These are phyloP conservation scores for Xanthorhoe spadicearia DNA, from an alignment of 2,888 invertebrate genomes.

Conservation along the genomic window DNA sequence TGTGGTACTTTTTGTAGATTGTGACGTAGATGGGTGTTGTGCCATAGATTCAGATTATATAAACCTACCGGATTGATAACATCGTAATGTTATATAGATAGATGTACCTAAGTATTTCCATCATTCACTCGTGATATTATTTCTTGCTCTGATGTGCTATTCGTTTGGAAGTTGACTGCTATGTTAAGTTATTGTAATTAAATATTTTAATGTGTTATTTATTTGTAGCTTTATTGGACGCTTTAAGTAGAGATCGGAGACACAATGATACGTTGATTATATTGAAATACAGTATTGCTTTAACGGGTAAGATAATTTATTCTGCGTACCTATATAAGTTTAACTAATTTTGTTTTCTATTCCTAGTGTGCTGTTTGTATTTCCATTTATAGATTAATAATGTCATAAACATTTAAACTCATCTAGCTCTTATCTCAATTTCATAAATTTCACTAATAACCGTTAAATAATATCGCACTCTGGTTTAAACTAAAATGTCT, in stretches of 20 bases:
- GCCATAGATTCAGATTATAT: slow-evolving; percentile 67
- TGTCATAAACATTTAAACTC: slow-evolving; percentile 41
- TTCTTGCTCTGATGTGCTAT: slow-evolving; percentile 56
- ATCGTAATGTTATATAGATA: slow-evolving; percentile 35
- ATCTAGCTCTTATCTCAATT: slow-evolving; percentile 50
- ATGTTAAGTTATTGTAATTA: slow-evolving; percentile 84
- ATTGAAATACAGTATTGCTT: slow-evolving; percentile 67
- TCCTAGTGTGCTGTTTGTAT: slow-evolving; percentile 45
- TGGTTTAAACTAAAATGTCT: slow-evolving; percentile 73
- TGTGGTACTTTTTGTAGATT: slow-evolving; percentile 62
- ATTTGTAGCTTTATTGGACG: slow-evolving; percentile 82
- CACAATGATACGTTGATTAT: slow-evolving; percentile 59
- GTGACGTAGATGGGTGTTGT: slow-evolving; percentile 68
- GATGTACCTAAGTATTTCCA: slow-evolving; percentile 24
- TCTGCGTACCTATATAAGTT: slow-evolving; percentile 62
- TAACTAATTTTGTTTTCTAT: slow-evolving; percentile 53
- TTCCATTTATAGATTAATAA: slow-evolving; percentile 28
- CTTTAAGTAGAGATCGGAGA: slow-evolving; percentile 69
- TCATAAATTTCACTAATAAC: slow-evolving; percentile 49
- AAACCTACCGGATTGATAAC: slow-evolving; percentile 30
- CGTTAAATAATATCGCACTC: slow-evolving; percentile 50
- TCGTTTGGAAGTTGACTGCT: slow-evolving; percentile 79
- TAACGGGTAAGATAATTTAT: slow-evolving; percentile 70
- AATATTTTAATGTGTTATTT: slow-evolving; percentile 85
- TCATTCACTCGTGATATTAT: slow-evolving; percentile 39